Percentiles rank a stretch among this genome's conserved stretches.
These are phyloP conservation scores for Oscheius sp. DNA, from an alignment of 2,888 invertebrate genomes.

Conservation along the genomic window DNA sequence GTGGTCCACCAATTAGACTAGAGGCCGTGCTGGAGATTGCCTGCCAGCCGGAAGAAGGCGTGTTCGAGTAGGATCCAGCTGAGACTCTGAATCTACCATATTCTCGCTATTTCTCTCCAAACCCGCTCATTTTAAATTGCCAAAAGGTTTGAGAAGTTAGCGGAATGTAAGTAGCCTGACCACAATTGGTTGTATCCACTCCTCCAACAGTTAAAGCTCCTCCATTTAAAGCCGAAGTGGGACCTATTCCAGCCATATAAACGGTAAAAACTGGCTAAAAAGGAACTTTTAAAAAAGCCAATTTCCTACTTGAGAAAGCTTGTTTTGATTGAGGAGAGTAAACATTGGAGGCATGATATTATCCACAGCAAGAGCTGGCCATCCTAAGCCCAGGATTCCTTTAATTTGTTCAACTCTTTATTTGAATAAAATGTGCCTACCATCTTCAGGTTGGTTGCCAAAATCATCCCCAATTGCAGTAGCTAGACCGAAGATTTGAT, in stretches of 20 bases:
- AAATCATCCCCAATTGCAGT: constrained; percentile 73
- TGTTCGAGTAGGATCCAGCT: constrained; percentile 37
- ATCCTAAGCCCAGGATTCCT: constrained; percentile 71
- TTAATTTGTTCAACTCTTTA: too few relatives aligned
- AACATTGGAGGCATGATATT: constrained; percentile 68
- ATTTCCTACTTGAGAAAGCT: too few relatives aligned
- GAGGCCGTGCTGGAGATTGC: constrained; percentile 60
- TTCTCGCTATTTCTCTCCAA: too few relatives aligned
- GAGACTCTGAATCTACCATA: constrained; percentile 35
- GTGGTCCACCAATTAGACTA: constrained; percentile 59
- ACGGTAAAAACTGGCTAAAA: constrained; percentile 45
- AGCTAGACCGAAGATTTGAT: constrained; percentile 74
- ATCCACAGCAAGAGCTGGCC: constrained; percentile 72
- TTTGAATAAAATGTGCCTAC: too few relatives aligned
- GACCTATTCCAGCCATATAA: constrained; percentile 43
- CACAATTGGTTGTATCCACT: constrained; percentile 46
- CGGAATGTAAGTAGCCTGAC: constrained; percentile 43
- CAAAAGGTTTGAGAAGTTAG: constrained; percentile 54
- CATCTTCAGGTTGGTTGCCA: constrained; percentile 70
- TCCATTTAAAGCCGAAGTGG: constrained; percentile 45
- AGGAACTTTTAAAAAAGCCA: constrained; percentile 24
- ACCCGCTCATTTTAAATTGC: constrained; percentile 53
- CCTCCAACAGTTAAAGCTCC: constrained; percentile 61
- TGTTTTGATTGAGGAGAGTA: constrained; percentile 54
- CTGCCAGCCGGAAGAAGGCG: constrained; percentile 41